Conservation (phyloP, 2,888 invertebrate species). For the Mythimna lalbum region DNA sequence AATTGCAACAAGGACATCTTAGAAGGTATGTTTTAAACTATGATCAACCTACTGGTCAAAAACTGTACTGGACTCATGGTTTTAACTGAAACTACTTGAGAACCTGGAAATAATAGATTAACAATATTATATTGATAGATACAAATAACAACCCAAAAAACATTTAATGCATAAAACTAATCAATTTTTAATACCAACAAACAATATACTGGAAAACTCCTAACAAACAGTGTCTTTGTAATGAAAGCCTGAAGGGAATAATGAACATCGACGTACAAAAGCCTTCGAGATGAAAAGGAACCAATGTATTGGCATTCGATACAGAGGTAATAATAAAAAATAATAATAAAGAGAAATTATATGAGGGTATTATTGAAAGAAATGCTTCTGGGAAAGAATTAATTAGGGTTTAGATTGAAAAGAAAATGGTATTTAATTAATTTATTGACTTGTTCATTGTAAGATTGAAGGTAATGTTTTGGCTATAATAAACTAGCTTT, state of each 20-base stretch:
- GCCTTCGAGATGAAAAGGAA: constrained; percentile 71
- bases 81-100: too few relatives aligned
- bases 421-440: constrained; percentile 8
- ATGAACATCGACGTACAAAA: constrained; percentile 59
- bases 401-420: constrained; percentile 14
- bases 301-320: constrained; percentile 76
- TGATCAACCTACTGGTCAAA: too few relatives aligned
- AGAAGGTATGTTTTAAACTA: too few relatives aligned
- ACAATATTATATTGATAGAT: too few relatives aligned
- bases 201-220: constrained; percentile 41
- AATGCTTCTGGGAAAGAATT: constrained; percentile 6
- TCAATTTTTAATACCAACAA: constrained; percentile 55
- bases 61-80: too few relatives aligned
- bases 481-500: too few relatives aligned
- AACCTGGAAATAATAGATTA: too few relatives aligned
- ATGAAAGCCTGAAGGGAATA: constrained; percentile 48
- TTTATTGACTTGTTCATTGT: background rate
- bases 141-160: background rate
- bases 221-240: constrained; percentile 48
- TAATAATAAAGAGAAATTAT: constrained; percentile 68
- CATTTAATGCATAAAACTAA: constrained; percentile 37
- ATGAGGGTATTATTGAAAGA: constrained; percentile 14
- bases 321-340: constrained; percentile 75
- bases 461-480: too few relatives aligned
- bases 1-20: too few relatives aligned